Base-by-base conservation (phyloP, 2,113 vertebrate genomes). In the Leptodactylus fuscus region DNA sequence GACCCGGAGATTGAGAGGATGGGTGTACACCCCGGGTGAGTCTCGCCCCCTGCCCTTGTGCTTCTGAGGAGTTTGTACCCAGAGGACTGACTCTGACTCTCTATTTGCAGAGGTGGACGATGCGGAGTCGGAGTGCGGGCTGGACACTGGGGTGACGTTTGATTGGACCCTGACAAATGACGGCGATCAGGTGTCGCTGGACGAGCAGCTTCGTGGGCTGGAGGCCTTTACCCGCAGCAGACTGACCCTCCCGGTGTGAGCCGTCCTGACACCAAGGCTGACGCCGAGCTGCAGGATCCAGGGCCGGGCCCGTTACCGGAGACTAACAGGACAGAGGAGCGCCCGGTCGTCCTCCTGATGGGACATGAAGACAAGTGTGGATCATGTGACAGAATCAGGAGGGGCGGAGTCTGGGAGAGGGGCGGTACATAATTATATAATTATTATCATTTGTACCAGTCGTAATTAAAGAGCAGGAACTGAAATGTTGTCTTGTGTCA, bases 61-160 rank as follows among this genome's bases (percentile, higher is more conserved):
- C n/a, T n/a, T n/a, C n/a, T n/a, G n/a, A n/a, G n/a, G n/a, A n/a
- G n/a, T n/a, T n/a, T n/a, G n/a, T n/a, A n/a, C n/a, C n/a, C n/a
- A n/a, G n/a, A n/a, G n/a, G n/a, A n/a, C n/a, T n/a, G n/a, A n/a
- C n/a, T n/a, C 29, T 4, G 16, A 9, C 2, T 77, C 75, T 77
- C 22, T n/a, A 18, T 53, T 67, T 62, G 0, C 90, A 97, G 96
- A 95, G 67, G 91, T 99, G 22, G 97, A 99, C 0, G 96, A 98
- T 0, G 91, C 92, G 0, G 97, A 97, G 87, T 98, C 97, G 0
- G 97, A 99, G 84, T 98, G 97, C 0, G 97, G 96, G 38, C 90
- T 99, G 91, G 97, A 99, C 90, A 85, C 91, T 0, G 92, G 93
- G 0, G 91, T 94, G 78, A 5, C 86, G 48, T 98, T 96, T 44